Conservation (phyloP, 1,140 invertebrate genomes). For the Heterodera schachtii region DNA sequence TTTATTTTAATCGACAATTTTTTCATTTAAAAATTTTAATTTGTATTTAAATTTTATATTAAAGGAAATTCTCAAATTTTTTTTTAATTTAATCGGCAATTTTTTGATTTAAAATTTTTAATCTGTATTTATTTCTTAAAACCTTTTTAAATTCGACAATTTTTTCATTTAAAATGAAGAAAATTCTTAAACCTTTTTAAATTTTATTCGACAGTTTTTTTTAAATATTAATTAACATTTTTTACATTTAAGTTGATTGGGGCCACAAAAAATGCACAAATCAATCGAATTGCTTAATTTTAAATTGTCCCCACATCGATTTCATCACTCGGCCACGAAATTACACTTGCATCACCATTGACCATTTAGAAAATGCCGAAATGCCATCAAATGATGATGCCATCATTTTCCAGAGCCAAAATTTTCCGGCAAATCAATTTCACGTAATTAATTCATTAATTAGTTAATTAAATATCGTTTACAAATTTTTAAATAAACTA, state of each 20-base stretch:
- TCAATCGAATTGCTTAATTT: constrained; percentile 44
- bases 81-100: too few relatives aligned
- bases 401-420: neutral
- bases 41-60: too few relatives aligned
- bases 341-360: constrained; percentile 51
- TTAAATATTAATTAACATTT: neutral
- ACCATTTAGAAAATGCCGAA: constrained; percentile 46
- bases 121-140: too few relatives aligned
- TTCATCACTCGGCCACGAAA: constrained; percentile 39
- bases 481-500: neutral
- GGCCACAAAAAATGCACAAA: constrained; percentile 51
- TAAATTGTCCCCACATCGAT: constrained; percentile 60
- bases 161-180: too few relatives aligned
- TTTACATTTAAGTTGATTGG: constrained; percentile 55
- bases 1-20: neutral
- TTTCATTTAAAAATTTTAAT: too few relatives aligned
- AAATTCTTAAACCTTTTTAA: too few relatives aligned
- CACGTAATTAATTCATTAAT: neutral
- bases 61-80: too few relatives aligned
- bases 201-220: too few relatives aligned
- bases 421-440: neutral
- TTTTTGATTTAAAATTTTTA: too few relatives aligned
- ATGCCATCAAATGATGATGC: neutral
- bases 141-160: too few relatives aligned
- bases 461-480: neutral